Conservation (phyloP, 2,888 invertebrate genomes). For the Mythimna pallens region DNA sequence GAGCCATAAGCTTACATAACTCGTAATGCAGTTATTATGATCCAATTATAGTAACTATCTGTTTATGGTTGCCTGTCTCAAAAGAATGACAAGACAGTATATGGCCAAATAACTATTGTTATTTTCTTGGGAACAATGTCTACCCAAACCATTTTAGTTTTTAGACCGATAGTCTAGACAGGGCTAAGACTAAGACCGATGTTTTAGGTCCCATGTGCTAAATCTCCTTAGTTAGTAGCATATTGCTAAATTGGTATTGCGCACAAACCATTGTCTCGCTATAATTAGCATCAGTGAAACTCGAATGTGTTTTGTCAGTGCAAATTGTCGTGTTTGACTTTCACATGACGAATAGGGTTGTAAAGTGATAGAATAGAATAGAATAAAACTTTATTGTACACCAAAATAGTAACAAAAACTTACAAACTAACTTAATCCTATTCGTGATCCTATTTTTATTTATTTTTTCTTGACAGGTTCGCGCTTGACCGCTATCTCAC, state of each 20-base stretch:
- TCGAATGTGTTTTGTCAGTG: background rate
- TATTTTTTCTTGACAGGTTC: too few species aligned
- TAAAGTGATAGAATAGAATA: too few species aligned
- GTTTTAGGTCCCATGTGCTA: background rate
- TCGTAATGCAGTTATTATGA: constrained; percentile 37
- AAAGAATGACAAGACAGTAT: constrained; percentile 17
- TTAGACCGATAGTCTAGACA: constrained; percentile 11
- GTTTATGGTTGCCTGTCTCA: constrained; percentile 19
- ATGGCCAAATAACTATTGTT: background rate
- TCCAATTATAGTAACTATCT: constrained; percentile 14
- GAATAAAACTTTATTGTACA: too few species aligned
- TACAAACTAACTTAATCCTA: too few species aligned
- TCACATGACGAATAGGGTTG: too few species aligned
- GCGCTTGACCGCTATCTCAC: too few species aligned
- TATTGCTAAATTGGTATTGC: constrained; percentile 3
- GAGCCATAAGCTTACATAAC: constrained; percentile 24
- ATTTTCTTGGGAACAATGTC: too few species aligned
- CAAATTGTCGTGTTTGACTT: background rate
- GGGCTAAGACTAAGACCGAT: background rate
- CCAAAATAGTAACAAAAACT: too few species aligned
- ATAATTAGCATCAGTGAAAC: constrained; percentile 7
- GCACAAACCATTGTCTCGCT: background rate
- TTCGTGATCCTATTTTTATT: too few species aligned
- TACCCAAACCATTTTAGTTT: background rate
- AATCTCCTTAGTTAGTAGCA: constrained; percentile 1